phyloP scores from a whole-genome alignment of 2,113 vertebrate species.

The Thermophis baileyi region DNA sequence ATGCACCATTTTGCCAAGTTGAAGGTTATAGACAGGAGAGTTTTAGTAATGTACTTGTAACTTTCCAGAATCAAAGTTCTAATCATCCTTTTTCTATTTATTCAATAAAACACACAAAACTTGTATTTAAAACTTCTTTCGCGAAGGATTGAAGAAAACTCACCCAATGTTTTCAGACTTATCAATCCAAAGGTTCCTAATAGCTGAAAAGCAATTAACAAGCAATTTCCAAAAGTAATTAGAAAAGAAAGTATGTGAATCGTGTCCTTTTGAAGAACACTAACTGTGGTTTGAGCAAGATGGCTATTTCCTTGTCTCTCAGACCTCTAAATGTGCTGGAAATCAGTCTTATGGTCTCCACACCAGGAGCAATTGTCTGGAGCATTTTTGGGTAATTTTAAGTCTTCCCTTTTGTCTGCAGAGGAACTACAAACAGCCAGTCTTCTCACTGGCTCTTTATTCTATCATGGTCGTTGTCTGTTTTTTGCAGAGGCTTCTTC shows the following conservation, averaged over 20 bases:
- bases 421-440: neutral
- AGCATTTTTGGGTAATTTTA: neutral
- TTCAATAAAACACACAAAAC: neutral
- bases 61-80: neutral
- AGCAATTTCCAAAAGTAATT: neutral
- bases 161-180: neutral
- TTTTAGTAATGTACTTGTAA: neutral
- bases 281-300: neutral
- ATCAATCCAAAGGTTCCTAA: neutral
- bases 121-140: neutral
- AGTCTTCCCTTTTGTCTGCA: neutral
- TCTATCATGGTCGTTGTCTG: neutral
- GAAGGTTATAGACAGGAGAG: neutral
- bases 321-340: neutral
- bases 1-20: neutral
- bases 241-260: neutral
- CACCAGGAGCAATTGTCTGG: neutral
- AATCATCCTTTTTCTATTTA: neutral
- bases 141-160: neutral
- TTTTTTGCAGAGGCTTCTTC: neutral
- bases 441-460: neutral
- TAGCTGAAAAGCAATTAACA: neutral
- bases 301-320: neutral
- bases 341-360: neutral
- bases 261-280: neutral